Conservation (phyloP, 2,797 vertebrate species). For the Melanogrammus aeglefinus region DNA sequence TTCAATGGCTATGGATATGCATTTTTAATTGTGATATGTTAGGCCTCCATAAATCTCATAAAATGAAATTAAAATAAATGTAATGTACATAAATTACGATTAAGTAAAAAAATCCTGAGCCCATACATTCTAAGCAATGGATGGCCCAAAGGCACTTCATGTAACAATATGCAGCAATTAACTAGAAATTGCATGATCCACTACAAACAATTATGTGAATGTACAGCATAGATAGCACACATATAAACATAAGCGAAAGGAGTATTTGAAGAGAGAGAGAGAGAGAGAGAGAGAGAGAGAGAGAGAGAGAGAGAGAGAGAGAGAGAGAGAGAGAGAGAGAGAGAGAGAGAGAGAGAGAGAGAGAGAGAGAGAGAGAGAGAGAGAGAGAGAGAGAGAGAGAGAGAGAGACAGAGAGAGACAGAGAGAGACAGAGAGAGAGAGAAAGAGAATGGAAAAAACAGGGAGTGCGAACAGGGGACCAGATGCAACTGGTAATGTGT, state of each 20-base stretch:
- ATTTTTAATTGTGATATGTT: not conserved
- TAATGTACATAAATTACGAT: not conserved
- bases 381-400: conserved; percentile 23
- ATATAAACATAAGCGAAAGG: too few species aligned
- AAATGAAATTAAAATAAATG: not conserved
- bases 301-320: not conserved
- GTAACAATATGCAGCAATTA: too few species aligned
- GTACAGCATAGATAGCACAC: not conserved
- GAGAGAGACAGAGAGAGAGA: not conserved
- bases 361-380: not conserved
- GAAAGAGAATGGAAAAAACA: not conserved
- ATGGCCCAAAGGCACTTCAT: too few species aligned
- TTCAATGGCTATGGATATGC: not conserved
- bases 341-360: conserved; percentile 10
- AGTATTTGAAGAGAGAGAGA: conserved; percentile 6
- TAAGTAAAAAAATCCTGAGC: not conserved
- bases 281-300: conserved; percentile 16
- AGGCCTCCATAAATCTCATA: not conserved
- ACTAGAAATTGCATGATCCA: too few species aligned
- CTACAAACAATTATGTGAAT: not conserved
- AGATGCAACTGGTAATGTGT: conserved; percentile 33
- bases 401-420: conserved; percentile 1
- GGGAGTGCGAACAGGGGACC: not conserved
- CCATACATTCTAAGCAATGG: not conserved
- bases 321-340: not conserved